Percentiles rank a stretch among this genome's conserved stretches.
Evolutionary conservation across 2,113 vertebrate species (phyloP).

Genomic region (Hyperopisus bebe): DNA sequence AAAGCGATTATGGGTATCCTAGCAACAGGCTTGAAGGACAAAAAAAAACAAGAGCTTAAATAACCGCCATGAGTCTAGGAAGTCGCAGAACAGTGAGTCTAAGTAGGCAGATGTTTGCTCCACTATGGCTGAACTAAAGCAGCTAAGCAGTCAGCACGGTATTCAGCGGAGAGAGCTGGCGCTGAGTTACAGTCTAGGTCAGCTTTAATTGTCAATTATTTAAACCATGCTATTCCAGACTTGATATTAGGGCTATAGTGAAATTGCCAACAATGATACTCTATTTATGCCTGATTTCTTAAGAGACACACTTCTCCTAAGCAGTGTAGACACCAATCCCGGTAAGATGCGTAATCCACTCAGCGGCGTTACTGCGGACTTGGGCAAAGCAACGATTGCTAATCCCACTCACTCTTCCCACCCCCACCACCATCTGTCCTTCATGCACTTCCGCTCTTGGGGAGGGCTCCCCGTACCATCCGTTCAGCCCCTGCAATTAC

Average conservation of each 20-base stretch:
- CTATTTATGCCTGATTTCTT: neutral
- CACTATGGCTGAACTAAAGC: neutral
- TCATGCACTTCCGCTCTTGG: neutral
- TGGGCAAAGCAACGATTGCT: neutral
- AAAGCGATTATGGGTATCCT: neutral
- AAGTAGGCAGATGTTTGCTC: neutral
- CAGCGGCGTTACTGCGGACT: neutral
- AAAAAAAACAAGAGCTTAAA: conserved; percentile 2
- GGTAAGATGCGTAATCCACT: neutral
- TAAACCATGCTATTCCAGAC: neutral
- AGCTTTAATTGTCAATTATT: neutral
- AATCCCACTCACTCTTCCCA: neutral
- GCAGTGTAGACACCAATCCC: neutral
- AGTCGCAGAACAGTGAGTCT: neutral
- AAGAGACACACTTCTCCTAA: neutral
- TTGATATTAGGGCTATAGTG: neutral
- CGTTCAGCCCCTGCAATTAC: neutral
- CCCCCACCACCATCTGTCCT: neutral
- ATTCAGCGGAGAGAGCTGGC: neutral
- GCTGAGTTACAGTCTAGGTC: neutral
- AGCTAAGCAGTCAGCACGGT: neutral
- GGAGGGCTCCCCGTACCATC: neutral
- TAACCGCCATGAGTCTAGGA: neutral
- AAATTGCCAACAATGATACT: neutral
- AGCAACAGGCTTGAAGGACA: conserved; percentile 11